Base-by-base conservation (phyloP, 2,113 vertebrate genomes). In the Capra hircus region DNA sequence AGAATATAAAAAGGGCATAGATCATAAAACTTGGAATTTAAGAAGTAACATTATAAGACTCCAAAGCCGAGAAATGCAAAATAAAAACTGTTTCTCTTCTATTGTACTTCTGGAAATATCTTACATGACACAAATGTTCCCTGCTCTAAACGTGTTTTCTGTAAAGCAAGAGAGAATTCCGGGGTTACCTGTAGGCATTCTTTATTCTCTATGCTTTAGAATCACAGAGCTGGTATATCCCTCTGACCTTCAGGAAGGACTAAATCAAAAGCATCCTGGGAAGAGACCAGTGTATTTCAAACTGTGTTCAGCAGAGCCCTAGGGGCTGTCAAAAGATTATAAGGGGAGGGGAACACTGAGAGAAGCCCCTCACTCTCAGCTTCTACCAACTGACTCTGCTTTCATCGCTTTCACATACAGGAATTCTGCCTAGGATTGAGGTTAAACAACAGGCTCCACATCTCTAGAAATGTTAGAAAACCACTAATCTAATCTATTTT, bases 201-300 rank as follows among this genome's bases (percentile, higher is more conserved):
- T 98, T 97, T 97, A 97, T 95, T 97, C 94, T 98, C 93, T 97
- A 36, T 88, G 92, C 91, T 96, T 97, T 95, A 97, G 71, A 97
- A 98, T 97, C 97, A 97, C 91, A 97, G 97, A 86, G 36, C 87
- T 95, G 80, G 40, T 93, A 93, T 88, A 95, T 97, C 92, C 95
- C 93, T 97, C 96, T 97, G 97, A 97, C 97, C 97, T 98, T 97
- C 97, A 97, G 91, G 96, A 98, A 98, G 97, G 97, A 97, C 98
- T 98, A 97, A 97, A 97, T 98, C 98, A 98, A 98, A 98, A 97
- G 97, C 96, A 97, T 97, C 96, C 97, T 1, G 1, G 97, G 97
- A 97, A 97, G 97, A 97, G 89, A 97, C 83, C 93, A 95, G 90
- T 96, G 93, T 97, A 93, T 97, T 97, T 98, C 96, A 90, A 96